Base-by-base conservation (phyloP, 2,113 vertebrate genomes). In the Chascanopsetta lugubris region DNA sequence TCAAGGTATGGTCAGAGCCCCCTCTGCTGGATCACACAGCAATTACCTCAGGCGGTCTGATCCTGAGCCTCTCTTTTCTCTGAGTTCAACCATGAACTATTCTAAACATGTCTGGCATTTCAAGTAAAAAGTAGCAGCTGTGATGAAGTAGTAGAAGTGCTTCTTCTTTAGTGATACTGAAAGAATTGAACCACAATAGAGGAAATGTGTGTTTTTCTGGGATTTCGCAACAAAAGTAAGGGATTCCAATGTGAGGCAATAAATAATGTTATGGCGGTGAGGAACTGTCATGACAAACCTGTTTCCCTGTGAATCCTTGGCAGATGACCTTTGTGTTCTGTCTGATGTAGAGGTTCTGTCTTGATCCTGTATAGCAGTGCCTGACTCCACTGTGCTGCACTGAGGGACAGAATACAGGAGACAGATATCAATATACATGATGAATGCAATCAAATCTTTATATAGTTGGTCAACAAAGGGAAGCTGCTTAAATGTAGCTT, bases 241-340 rank as follows among this genome's bases (percentile, higher is more conserved):
- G 2, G 7, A 42, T 48, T 62, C 18, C 32, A 12, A 18, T 46
- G 32, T 45, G 50, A 72, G 30, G 55, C 18, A 67, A 12, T 34
- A 11, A 42, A 11, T 26, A 0, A 30, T 36, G 4, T 15, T 1
- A 17, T 43, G n/a, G 17, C 11, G 10, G n/a, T 8, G 45, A 59
- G 11, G 1, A 32, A 9, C 26, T 5, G 2, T 53, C 11, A 22
- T 34, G 21, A 92, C 93, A 4, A 82, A 99, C 97, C 97, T 99
- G 97, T 83, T 98, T 99, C 74, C 97, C 97, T 42, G 97, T 99
- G 86, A 99, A 99, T 25, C 97, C 97, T 56, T 99, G 97, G 84
- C 97, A 99, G 87, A 99, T 95, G 85, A 99, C 93, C 88, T 96
- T 99, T 0, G 96, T 96, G 81, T 89, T 89, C 90, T 95, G 96